Evolutionary conservation across 2,888 invertebrate genomes (phyloP), one percentile per base, ranked within the genome.

Genomic region (Philereme vetulata): DNA sequence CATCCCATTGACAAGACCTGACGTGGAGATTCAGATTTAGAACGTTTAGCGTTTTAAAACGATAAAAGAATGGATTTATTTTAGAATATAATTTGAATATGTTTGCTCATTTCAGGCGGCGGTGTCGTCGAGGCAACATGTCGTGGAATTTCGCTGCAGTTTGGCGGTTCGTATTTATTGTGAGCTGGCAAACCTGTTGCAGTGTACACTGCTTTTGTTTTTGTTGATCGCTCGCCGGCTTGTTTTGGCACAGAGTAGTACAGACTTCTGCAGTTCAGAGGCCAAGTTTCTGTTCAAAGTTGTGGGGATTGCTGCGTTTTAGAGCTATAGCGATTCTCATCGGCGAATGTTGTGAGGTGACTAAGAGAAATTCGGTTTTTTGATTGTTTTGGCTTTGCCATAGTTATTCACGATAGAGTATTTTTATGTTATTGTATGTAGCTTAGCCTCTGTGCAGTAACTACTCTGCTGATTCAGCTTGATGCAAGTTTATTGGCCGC

Each of bases 181-280:
- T 67, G 71, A 45, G 38, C 60, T 56, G 45, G 43, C 49, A 62
- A 62, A 85, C 86, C 85, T 86, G 86, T 86, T 86, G 87, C 86
- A 68, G 72, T 68, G 67, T 50, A 52, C 52, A 56, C 50, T 57
- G 66, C 77, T 77, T 85, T 86, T 86, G 86, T 85, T 85, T 86
- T 86, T 85, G 86, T 86, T 86, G 82, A 84, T 85, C 78, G 81
- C 79, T 56, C 42, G 56, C 78, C 46, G 54, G 77, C 74, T 72
- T 72, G 72, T 59, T 62, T 65, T 54, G 63, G 65, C 60, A 56
- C 51, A 38, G 60, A 42, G 50, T 46, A 54, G 33, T 70, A 65
- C 65, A 72, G 11, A 52, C 35, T 36, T 36, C 1, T 32, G 36
- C 36, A 11, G 8, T n/a, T 38, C 57, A 62, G 57, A 57, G 54